Conservation (phyloP, 2,888 invertebrate genomes). For the Chloroclystis v-ata region DNA sequence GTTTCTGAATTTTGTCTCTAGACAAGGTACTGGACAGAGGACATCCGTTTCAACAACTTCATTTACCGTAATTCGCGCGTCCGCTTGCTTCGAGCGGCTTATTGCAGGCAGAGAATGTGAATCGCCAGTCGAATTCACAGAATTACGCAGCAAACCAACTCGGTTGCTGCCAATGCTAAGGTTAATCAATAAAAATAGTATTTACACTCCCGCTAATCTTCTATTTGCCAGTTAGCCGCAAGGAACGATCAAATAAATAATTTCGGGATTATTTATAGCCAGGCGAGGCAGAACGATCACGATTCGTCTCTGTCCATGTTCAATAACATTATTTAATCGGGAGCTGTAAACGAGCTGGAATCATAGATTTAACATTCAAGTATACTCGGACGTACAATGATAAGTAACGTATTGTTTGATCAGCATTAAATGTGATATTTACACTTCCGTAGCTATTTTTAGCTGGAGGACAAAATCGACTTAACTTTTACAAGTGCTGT, state of each 20-base stretch:
- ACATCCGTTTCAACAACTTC: constrained; percentile 33
- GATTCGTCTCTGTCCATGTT: constrained; percentile 22
- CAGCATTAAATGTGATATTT: constrained; percentile 49
- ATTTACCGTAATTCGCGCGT: constrained; percentile 33
- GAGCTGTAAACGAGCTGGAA: constrained; percentile 12
- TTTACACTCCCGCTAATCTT: constrained; percentile 28
- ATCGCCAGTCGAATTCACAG: constrained; percentile 15
- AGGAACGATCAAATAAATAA: constrained; percentile 34
- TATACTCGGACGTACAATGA: constrained; percentile 34
- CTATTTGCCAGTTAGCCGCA: constrained; percentile 27
- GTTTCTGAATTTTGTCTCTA: constrained; percentile 24
- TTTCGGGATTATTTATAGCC: constrained; percentile 24
- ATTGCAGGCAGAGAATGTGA: constrained; percentile 18
- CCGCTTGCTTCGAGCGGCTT: constrained; percentile 26
- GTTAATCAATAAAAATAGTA: constrained; percentile 24
- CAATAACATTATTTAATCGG: constrained; percentile 12
- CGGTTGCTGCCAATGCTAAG: constrained; percentile 19
- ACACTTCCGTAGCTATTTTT: constrained; percentile 56
- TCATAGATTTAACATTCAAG: constrained; percentile 16
- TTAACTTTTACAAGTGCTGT: constrained; percentile 37
- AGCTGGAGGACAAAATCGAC: constrained; percentile 41
- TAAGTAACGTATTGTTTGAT: constrained; percentile 45
- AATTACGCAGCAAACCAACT: constrained; percentile 6
- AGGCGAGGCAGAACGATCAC: constrained; percentile 15
- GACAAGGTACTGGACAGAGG: constrained; percentile 23